Conservation (phyloP, 2,797 vertebrate genomes). For the Sternarchorhynchus goeldii region DNA sequence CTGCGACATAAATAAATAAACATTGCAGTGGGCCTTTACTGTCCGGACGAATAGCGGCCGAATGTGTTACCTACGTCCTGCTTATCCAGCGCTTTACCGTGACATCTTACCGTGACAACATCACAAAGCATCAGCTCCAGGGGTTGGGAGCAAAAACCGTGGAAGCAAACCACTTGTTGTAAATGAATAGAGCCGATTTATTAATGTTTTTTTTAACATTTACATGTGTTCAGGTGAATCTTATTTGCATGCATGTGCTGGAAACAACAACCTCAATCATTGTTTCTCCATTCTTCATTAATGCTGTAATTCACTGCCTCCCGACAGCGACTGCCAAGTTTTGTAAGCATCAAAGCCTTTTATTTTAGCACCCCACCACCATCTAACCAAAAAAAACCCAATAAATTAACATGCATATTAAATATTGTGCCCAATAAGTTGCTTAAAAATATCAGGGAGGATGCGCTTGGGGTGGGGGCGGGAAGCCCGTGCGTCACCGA, state of each 20-base stretch:
- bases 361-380: conserved; percentile 44
- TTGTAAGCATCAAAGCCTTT: conserved; percentile 79
- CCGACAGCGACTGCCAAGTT: conserved; percentile 77
- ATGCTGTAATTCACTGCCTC: conserved; percentile 74
- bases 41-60: no score
- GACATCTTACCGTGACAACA: no score
- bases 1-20: no score
- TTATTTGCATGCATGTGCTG: conserved; percentile 73
- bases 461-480: conserved; percentile 63
- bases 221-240: conserved; percentile 67
- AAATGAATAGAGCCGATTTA: conserved; percentile 47
- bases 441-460: conserved; percentile 61
- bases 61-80: no score
- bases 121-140: conserved; percentile 5
- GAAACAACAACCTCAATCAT: conserved; percentile 66
- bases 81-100: no score
- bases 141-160: conserved; percentile 22
- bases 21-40: no score
- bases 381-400: conserved; percentile 65
- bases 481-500: conserved; percentile 45
- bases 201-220: conserved; percentile 62
- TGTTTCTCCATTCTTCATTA: conserved; percentile 77
- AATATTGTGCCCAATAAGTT: conserved; percentile 73
- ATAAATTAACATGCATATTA: conserved; percentile 80
- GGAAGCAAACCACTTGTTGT: conserved; percentile 22